Percentiles rank a stretch among this genome's conserved stretches.
These are phyloP conservation scores for Cerastoderma edule DNA, from an alignment of 2,888 invertebrate species.

Conservation along the genomic window DNA sequence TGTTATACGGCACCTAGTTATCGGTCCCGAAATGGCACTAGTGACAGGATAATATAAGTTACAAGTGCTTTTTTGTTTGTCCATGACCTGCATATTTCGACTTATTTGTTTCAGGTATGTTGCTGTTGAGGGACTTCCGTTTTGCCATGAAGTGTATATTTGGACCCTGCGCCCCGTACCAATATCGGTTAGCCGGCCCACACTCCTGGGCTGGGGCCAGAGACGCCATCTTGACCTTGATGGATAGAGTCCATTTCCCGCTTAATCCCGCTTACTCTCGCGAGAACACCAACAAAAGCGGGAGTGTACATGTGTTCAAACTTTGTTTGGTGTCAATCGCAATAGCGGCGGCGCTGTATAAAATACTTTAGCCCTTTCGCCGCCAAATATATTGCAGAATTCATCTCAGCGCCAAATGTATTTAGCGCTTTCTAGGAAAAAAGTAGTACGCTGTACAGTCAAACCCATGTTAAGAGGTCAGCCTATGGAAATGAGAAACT, in stretches of 20 bases:
- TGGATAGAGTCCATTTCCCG: conserved; percentile 16
- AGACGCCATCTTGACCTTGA: conserved; percentile 2
- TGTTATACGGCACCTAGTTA: not conserved
- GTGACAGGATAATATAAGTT: not conserved
- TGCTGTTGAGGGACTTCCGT: conserved; percentile 2
- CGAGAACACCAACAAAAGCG: no score
- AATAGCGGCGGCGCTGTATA: no score
- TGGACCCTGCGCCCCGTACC: conserved; percentile 19
- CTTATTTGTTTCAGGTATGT: not conserved
- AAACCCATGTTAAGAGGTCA: no score
- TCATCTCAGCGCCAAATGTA: no score
- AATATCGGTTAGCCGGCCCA: conserved; percentile 13
- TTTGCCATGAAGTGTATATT: conserved; percentile 17
- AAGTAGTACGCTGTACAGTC: no score
- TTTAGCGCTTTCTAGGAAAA: no score
- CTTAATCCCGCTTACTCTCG: conserved; percentile 7
- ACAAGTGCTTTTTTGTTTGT: not conserved
- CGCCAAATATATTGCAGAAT: no score
- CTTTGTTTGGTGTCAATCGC: no score
- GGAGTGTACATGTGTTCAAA: no score
- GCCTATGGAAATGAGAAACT: no score
- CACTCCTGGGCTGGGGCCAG: conserved; percentile 15
- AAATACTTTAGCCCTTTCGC: no score
- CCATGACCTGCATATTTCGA: not conserved
- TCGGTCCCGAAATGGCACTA: no score